Conservation (phyloP, 2,888 invertebrate species). For the Eupithecia subfuscata region DNA sequence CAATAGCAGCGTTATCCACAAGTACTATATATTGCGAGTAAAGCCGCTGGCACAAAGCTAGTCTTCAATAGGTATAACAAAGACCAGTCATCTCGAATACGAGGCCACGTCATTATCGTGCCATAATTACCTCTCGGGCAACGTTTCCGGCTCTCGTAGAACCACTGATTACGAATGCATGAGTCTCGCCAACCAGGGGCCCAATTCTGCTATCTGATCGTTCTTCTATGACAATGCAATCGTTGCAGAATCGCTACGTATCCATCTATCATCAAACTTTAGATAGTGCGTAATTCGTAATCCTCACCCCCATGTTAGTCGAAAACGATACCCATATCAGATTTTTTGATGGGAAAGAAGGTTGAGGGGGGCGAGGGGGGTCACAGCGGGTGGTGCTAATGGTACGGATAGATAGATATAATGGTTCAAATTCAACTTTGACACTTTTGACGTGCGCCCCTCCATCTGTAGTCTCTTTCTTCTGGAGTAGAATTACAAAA, state of each 20-base stretch:
- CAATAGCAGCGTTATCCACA: no score
- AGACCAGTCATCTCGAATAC: not conserved
- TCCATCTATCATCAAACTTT: not conserved
- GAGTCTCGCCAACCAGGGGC: slow-evolving; percentile 11
- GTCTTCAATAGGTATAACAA: not conserved
- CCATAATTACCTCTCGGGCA: slow-evolving; percentile 1
- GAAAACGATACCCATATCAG: no score
- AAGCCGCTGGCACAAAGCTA: not conserved
- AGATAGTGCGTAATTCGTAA: not conserved
- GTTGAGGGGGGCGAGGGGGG: no score
- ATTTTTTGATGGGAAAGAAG: no score
- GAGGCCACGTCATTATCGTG: not conserved
- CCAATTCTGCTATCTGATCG: not conserved
- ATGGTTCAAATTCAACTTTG: not conserved
- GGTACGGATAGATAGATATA: not conserved
- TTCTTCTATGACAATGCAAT: not conserved
- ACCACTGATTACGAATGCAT: slow-evolving; percentile 18
- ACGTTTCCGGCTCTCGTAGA: not conserved
- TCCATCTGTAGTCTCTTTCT: no score
- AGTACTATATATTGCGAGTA: no score
- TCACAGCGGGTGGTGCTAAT: no score
- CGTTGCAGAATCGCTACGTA: not conserved
- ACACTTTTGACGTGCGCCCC: no score
- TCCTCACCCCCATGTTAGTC: no score
- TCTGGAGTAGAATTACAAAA: no score